Evolutionary conservation across 2,113 vertebrate species (phyloP).

Genomic region (Anoplopoma fimbria): DNA sequence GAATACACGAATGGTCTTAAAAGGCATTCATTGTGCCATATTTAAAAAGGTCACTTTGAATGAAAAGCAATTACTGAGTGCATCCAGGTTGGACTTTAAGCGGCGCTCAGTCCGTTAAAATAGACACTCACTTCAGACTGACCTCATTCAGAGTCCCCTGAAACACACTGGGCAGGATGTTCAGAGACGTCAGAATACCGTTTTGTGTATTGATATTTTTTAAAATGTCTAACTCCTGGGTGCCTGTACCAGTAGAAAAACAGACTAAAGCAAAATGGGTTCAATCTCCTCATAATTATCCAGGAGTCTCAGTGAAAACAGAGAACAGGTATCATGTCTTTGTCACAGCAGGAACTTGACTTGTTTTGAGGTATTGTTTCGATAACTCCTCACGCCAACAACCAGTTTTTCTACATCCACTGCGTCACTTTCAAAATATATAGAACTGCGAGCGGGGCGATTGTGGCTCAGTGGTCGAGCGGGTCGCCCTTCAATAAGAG

Average conservation of each 20-base stretch:
- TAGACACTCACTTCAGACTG: conserved; percentile 41
- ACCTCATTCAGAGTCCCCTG: conserved; percentile 38
- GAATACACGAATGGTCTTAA: neutral
- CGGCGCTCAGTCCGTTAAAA: conserved; percentile 43
- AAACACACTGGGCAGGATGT: neutral
- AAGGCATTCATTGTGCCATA: neutral
- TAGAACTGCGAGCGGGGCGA: no score
- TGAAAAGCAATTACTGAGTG: neutral
- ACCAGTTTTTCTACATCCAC: neutral
- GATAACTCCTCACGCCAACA: neutral
- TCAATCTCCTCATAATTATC: neutral
- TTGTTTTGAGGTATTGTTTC: neutral
- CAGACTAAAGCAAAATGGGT: neutral
- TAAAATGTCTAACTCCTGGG: no score
- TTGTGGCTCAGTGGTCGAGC: no score
- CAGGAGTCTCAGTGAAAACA: neutral
- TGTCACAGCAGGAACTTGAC: neutral
- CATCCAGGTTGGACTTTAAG: conserved; percentile 21
- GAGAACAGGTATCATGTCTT: neutral
- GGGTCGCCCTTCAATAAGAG: no score
- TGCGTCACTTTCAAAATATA: no score
- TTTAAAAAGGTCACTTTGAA: conserved; percentile 8
- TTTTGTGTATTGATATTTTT: neutral
- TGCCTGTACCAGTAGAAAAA: neutral
- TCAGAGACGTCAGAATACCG: neutral